A percentile compares a stretch with the other conserved stretches of the same genome.
These are phyloP conservation scores for Pseudopodoces humilis DNA, from an alignment of 2,113 vertebrate species.

Conservation along the genomic window DNA sequence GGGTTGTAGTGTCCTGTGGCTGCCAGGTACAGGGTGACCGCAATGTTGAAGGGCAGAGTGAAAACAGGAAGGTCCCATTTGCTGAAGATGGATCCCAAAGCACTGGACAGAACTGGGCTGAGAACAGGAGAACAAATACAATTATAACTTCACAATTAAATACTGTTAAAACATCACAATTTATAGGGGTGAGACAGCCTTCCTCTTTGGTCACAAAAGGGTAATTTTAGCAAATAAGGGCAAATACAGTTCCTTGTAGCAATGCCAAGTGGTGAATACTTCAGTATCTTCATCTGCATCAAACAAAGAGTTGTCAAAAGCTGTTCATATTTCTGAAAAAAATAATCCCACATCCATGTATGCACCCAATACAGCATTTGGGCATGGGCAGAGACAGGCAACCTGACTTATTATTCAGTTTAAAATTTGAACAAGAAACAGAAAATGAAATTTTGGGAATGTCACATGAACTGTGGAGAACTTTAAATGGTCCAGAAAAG, in stretches of 20 bases:
- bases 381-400: not conserved
- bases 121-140: not conserved
- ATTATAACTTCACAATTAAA: not conserved
- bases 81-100: slow-evolving; percentile 86
- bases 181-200: not conserved
- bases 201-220: not conserved
- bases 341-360: not conserved
- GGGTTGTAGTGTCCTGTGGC: slow-evolving; percentile 89
- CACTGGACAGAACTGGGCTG: slow-evolving; percentile 90
- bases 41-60: slow-evolving; percentile 92
- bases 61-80: slow-evolving; percentile 94
- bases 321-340: not conserved
- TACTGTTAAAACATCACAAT: not conserved
- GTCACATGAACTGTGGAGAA: not conserved
- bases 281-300: not conserved
- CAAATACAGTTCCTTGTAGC: not conserved
- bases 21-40: slow-evolving; percentile 86
- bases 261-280: not conserved
- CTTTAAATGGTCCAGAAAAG: not conserved
- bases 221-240: not conserved
- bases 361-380: not conserved
- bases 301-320: not conserved
- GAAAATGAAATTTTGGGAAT: not conserved
- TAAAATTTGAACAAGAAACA: not conserved
- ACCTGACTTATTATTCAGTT: not conserved